A percentile compares a stretch with the other conserved stretches of the same genome.
phyloP scores from a whole-genome alignment of 2,888 invertebrate species.

The Parnassius smintheus region DNA sequence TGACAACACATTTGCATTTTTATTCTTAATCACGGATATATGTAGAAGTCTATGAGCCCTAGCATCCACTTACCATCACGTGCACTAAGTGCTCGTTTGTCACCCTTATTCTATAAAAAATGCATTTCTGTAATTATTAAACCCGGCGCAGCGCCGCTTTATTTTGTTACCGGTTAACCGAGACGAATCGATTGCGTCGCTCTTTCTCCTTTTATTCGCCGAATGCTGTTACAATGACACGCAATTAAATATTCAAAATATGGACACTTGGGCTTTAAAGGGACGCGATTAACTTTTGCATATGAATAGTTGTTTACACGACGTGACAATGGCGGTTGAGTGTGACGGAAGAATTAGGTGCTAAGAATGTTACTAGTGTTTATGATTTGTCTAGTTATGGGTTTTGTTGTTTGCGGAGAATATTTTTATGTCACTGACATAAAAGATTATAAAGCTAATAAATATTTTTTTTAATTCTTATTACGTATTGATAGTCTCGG shows the following conservation, averaged over 20 bases:
- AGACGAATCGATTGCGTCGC: constrained; percentile 46
- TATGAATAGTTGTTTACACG: constrained; percentile 53
- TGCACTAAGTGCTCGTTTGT: no score
- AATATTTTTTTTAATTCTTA: no score
- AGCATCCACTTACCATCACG: no score
- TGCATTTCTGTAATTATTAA: neutral
- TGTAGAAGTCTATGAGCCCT: no score
- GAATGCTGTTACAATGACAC: constrained; percentile 54
- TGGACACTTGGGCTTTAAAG: constrained; percentile 37
- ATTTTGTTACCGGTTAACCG: constrained; percentile 23
- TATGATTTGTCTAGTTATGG: neutral
- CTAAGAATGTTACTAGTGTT: constrained; percentile 29
- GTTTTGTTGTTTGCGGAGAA: neutral
- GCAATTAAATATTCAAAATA: constrained; percentile 57
- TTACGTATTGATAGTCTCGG: no score
- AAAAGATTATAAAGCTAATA: no score
- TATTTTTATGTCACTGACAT: no score
- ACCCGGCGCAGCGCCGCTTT: neutral
- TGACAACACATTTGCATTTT: no score
- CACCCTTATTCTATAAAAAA: neutral
- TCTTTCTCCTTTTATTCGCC: constrained; percentile 42
- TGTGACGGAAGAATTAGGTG: constrained; percentile 33
- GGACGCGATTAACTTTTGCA: constrained; percentile 42
- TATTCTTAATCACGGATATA: no score
- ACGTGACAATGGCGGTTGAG: constrained; percentile 38